Percentiles rank a stretch among this genome's conserved stretches.
Evolutionary conservation across 1,140 invertebrate species (phyloP).

Genomic region (Conus ventricosus): DNA sequence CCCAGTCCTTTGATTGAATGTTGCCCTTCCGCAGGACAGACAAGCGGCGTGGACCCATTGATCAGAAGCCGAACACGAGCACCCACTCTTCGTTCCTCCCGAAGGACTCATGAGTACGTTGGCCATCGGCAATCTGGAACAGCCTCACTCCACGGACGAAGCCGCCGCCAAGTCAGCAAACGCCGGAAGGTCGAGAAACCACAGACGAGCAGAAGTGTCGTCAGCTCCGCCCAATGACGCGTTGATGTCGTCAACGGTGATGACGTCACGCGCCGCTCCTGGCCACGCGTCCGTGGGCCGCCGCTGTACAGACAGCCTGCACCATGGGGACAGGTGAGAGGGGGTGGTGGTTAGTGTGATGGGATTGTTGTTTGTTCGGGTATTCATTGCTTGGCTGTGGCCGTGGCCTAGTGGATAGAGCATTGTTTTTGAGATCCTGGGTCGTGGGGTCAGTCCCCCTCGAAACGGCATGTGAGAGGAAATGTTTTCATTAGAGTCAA

Average conservation of each 20-base stretch:
- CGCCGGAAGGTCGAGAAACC: not conserved
- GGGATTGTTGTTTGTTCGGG: too few species aligned
- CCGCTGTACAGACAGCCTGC: slow-evolving; percentile 29
- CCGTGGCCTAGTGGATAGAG: too few species aligned
- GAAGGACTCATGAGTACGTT: not conserved
- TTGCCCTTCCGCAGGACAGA: too few species aligned
- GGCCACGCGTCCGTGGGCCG: slow-evolving; percentile 39
- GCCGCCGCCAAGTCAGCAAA: not conserved
- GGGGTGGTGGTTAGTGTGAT: not conserved
- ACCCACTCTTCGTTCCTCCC: too few species aligned
- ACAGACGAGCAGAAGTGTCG: not conserved
- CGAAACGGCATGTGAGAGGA: too few species aligned
- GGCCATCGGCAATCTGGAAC: not conserved
- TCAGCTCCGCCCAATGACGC: not conserved
- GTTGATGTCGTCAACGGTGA: slow-evolving; percentile 33
- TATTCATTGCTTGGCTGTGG: too few species aligned
- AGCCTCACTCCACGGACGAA: not conserved
- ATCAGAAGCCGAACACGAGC: too few species aligned
- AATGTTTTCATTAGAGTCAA: too few species aligned
- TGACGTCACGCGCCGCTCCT: slow-evolving; percentile 9
- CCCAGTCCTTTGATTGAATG: too few species aligned
- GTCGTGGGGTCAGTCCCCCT: too few species aligned
- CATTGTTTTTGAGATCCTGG: too few species aligned
- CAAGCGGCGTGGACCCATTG: too few species aligned
- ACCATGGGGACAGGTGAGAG: slow-evolving; percentile 5